Conservation (phyloP, 2,797 vertebrate species). For the Spinibarbus caldwelli region DNA sequence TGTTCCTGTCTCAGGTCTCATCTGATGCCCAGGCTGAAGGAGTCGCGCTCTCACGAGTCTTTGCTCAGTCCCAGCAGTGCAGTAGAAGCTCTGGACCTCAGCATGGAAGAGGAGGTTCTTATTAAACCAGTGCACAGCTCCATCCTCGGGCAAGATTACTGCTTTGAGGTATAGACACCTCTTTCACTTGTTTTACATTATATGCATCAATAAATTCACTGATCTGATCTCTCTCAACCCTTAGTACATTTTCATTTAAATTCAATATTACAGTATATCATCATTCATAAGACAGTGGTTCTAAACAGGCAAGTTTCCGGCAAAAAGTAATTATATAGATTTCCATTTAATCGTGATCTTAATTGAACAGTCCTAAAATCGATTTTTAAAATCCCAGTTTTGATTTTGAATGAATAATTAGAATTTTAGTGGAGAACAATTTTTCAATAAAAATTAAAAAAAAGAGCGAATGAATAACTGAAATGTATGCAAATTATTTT, state of each 20-base stretch:
- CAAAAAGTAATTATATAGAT: neutral
- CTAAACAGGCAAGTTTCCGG: neutral
- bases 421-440: neutral
- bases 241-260: neutral
- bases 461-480: neutral
- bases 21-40: conserved; percentile 99
- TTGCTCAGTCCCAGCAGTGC: conserved; percentile 97
- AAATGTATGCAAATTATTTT: neutral
- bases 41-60: conserved; percentile 99
- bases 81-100: conserved; percentile 98
- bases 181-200: neutral
- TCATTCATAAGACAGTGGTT: conserved; percentile 9
- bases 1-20: conserved; percentile 86
- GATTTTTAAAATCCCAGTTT: neutral
- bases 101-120: conserved; percentile 97
- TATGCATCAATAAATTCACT: conserved; percentile 13
- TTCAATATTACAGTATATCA: neutral
- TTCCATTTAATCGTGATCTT: neutral
- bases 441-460: neutral
- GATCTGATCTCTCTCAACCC: neutral
- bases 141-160: conserved; percentile 97
- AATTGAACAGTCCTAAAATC: neutral
- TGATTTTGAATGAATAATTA: neutral
- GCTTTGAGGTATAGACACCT: conserved; percentile 76
- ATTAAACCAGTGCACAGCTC: conserved; percentile 99